These are phyloP conservation scores for Amphipoea oculea DNA, from an alignment of 2,888 invertebrate species.

Conservation along the genomic window DNA sequence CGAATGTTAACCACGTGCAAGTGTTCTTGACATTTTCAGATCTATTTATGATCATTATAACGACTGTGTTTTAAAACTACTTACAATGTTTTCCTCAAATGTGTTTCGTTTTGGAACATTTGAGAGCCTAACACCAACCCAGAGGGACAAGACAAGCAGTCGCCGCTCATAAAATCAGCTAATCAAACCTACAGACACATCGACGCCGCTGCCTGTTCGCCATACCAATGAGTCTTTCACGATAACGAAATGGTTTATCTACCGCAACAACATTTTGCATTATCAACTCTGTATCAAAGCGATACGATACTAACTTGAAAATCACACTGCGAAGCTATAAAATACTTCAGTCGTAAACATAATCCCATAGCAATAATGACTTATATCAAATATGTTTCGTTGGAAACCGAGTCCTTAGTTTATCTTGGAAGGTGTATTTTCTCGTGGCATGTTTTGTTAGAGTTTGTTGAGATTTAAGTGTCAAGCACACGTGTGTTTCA, in stretches of 20 bases:
- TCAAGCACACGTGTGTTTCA: constrained; percentile 87
- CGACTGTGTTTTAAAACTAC: constrained; percentile 19
- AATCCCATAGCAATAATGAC: constrained; percentile 74
- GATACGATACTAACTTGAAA: constrained; percentile 67
- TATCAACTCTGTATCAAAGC: constrained; percentile 62
- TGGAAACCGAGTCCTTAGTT: constrained; percentile 64
- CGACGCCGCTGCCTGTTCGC: constrained; percentile 86
- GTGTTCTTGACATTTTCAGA: constrained; percentile 53
- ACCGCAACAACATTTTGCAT: constrained; percentile 48
- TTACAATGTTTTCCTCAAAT: constrained; percentile 34
- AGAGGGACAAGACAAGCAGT: constrained; percentile 76
- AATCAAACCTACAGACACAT: constrained; percentile 88
- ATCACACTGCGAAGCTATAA: constrained; percentile 70
- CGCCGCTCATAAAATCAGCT: constrained; percentile 85
- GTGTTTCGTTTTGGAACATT: constrained; percentile 50
- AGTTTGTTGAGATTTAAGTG: constrained; percentile 77
- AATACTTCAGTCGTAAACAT: constrained; percentile 77
- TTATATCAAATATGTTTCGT: constrained; percentile 60
- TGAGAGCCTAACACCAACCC: constrained; percentile 39
- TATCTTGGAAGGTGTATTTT: constrained; percentile 66
- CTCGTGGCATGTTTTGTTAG: constrained; percentile 53
- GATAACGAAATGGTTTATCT: constrained; percentile 73
- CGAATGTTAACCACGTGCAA: constrained; percentile 19
- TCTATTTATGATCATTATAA: constrained; percentile 40
- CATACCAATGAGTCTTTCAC: constrained; percentile 79